A percentile compares a stretch with the other conserved stretches of the same genome.
phyloP scores from a whole-genome alignment of 2,888 invertebrate species.

The Drosophila eohydei region DNA sequence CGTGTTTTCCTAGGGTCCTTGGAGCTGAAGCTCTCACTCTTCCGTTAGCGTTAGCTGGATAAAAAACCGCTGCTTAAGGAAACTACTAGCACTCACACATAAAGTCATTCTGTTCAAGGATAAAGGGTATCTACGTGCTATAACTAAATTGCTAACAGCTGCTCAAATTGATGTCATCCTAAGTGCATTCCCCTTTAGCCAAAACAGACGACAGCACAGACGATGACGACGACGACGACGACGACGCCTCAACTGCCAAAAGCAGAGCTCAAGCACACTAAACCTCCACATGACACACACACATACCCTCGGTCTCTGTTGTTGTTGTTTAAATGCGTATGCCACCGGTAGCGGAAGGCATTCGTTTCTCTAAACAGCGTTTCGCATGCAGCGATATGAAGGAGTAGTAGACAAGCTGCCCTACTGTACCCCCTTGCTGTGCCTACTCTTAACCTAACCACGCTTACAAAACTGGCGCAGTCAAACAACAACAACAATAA shows the following conservation, averaged over 20 bases:
- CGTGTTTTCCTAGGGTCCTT: not conserved
- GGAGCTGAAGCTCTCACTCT: not conserved
- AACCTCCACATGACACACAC: conserved; percentile 21
- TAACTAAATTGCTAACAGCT: conserved; percentile 56
- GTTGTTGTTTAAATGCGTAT: conserved; percentile 67
- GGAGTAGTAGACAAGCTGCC: conserved; percentile 8
- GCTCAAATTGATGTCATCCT: conserved; percentile 60
- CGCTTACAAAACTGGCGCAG: conserved; percentile 49
- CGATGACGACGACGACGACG: conserved; percentile 1
- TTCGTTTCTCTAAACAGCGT: conserved; percentile 67
- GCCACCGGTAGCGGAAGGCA: conserved; percentile 68
- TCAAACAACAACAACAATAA: conserved; percentile 35
- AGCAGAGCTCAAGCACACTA: conserved; percentile 48
- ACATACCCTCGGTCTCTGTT: conserved; percentile 22
- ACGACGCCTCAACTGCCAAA: conserved; percentile 49
- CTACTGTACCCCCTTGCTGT: not conserved
- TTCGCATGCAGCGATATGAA: conserved; percentile 47
- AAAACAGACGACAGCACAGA: conserved; percentile 17
- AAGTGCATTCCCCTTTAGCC: conserved; percentile 60
- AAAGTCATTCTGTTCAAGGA: not conserved
- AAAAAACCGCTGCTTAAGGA: not conserved
- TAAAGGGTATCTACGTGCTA: conserved; percentile 12
- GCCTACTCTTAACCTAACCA: conserved; percentile 6
- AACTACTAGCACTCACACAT: not conserved
- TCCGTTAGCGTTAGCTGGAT: not conserved